Base-by-base conservation (phyloP, 2,888 invertebrate species). In the Mycalesis mineus region DNA sequence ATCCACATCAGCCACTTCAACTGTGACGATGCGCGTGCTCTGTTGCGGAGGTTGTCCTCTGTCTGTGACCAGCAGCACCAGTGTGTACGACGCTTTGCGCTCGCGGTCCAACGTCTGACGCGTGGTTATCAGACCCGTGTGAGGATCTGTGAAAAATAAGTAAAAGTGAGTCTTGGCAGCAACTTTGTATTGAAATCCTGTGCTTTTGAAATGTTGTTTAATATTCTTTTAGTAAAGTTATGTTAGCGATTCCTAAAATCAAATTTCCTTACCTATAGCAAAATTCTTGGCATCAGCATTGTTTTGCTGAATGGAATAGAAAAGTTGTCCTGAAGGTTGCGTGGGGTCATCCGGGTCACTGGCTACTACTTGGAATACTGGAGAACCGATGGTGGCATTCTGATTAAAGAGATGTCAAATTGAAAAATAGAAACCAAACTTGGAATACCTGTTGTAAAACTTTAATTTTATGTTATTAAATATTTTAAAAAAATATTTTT, bases 271-370 rank as follows among this genome's bases (percentile, higher is more conserved):
- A 91, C 91, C 92, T 33, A 95, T 92, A 53, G 86, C 78, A 77
- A 95, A 95, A 42, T 86, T 82, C 56, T 91, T 88, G 1, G 92
- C 91, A 67, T 93, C 93, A 8, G 91, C 82, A 1, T 93, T 94
- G 63, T 92, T 94, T 56, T 93, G 93, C 54, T 95, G 90, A 66
- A 95, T 93, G 50, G 92, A 93, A 70, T 94, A 95, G 7, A 91
- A 91, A 0, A 95, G 90, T 62, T 92, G 92, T 0, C 95, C 95
- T 11, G 95, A 94, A 0, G 94, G 93, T n/a, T 93, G 92, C 39
- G 92, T 92, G 0, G 94, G 94, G 69, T 95, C 94, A 65, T 95
- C 95, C 0, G 95, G 95, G 78, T 95, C 95, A 11, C 92, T 93
- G 0, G 95, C 95, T 2, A 94, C 91, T 0, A 94, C 94, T 84